Evolutionary conservation across 2,888 invertebrate species (phyloP).

Genomic region (Oscheius sp.): DNA sequence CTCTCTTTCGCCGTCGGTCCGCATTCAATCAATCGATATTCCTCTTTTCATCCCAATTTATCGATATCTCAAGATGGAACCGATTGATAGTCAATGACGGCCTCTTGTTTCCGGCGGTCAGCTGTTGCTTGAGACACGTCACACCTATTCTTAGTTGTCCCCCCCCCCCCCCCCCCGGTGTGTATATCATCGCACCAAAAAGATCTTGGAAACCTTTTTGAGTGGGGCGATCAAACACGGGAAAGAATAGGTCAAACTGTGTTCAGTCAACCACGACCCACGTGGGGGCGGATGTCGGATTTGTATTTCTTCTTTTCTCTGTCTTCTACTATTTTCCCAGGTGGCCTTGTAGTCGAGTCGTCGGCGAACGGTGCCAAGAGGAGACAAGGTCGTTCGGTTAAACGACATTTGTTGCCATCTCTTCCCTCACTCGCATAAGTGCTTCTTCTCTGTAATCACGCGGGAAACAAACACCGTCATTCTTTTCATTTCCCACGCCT

Average conservation of each 20-base stretch:
- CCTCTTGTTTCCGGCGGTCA: slow-evolving; percentile 28
- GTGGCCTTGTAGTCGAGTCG: slow-evolving; percentile 11
- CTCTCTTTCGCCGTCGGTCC: neutral
- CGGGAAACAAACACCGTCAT: neutral
- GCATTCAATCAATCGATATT: neutral
- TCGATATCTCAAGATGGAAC: neutral
- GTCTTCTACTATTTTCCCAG: neutral
- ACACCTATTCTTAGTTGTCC: slow-evolving; percentile 14
- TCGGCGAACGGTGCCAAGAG: slow-evolving; percentile 27
- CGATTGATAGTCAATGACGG: slow-evolving; percentile 3
- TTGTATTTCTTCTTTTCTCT: neutral
- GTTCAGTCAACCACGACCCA: no score
- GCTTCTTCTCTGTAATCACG: neutral
- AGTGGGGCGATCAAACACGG: no score
- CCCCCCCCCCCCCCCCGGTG: no score
- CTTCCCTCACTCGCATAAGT: neutral
- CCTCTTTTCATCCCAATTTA: neutral
- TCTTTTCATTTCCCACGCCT: neutral
- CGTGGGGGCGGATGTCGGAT: no score
- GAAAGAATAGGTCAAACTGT: no score
- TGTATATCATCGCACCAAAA: no score
- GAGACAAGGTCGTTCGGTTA: slow-evolving; percentile 26
- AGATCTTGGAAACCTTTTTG: no score
- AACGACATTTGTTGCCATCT: slow-evolving; percentile 28
- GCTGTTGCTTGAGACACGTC: slow-evolving; percentile 13